Evolutionary conservation across 2,113 vertebrate species (phyloP).

Genomic region (Aramus guarauna): DNA sequence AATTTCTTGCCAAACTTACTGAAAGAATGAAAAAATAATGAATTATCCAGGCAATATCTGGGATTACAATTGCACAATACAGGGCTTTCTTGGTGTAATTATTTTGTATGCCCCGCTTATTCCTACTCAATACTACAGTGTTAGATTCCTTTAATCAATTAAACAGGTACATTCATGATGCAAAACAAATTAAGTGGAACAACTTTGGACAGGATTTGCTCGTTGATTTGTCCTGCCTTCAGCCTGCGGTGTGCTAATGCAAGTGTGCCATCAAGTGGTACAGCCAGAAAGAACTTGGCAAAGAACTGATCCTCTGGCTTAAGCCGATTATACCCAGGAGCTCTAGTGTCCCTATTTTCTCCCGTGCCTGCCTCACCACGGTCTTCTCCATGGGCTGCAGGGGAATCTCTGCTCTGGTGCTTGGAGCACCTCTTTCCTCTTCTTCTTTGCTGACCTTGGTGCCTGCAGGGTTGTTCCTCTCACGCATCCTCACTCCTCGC

Average conservation of each 20-base stretch:
- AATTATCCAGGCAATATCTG: not conserved
- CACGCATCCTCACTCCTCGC: no score
- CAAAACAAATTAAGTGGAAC: conserved; percentile 36
- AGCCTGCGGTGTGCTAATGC: not conserved
- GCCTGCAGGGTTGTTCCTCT: no score
- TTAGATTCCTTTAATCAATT: conserved; percentile 32
- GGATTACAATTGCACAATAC: not conserved
- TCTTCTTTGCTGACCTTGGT: no score
- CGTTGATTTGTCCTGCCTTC: not conserved
- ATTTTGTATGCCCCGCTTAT: conserved; percentile 26
- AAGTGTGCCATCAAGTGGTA: conserved; percentile 67
- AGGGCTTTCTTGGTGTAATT: not conserved
- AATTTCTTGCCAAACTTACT: not conserved
- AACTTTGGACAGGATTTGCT: not conserved
- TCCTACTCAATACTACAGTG: not conserved
- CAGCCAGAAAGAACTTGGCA: not conserved
- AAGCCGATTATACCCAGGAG: not conserved
- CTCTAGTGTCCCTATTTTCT: not conserved
- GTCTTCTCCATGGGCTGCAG: no score
- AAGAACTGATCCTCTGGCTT: not conserved
- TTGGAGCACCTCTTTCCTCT: no score
- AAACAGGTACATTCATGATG: conserved; percentile 8
- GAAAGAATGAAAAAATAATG: no score
- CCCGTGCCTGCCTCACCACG: no score
- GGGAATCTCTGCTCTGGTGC: no score